phyloP scores from a whole-genome alignment of 1,140 invertebrate species.

The Drosophila ohnishii region DNA sequence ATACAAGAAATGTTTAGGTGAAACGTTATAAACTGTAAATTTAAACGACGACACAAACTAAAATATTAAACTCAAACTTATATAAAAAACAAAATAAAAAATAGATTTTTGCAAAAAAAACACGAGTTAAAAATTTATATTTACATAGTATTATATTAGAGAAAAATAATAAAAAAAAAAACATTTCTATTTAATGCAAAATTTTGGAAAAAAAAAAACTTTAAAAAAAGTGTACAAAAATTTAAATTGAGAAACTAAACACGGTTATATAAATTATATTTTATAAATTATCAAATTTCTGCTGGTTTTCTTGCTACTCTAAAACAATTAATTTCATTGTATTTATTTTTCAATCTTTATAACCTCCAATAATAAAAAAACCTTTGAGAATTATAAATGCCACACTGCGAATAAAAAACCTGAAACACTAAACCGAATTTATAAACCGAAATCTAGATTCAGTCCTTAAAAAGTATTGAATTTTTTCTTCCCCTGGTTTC shows the following conservation, averaged over 20 bases:
- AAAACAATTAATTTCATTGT: not conserved
- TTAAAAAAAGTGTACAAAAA: not conserved
- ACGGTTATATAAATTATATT: not conserved
- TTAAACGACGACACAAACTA: conserved; percentile 48
- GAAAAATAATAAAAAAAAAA: not conserved
- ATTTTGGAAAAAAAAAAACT: not conserved
- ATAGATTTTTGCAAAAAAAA: conserved; percentile 2
- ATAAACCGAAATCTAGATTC: conserved; percentile 36
- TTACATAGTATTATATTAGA: conserved; percentile 39
- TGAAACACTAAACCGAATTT: conserved; percentile 72
- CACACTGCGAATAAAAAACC: conserved; percentile 35
- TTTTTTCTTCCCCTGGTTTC: conserved; percentile 10
- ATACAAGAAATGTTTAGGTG: conserved; percentile 65
- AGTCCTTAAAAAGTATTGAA: conserved; percentile 26
- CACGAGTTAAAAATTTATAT: conserved; percentile 46
- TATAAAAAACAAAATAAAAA: conserved; percentile 16
- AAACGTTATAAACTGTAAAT: conserved; percentile 74
- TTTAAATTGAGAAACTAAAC: conserved; percentile 2
- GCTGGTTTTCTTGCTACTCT: conserved; percentile 1
- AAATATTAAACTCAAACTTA: conserved; percentile 10
- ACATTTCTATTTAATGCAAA: not conserved
- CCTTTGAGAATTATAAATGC: conserved; percentile 17
- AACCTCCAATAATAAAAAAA: not conserved
- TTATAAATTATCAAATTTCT: not conserved
- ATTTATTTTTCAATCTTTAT: conserved; percentile 2